Conservation (phyloP, 2,113 vertebrate species). For the Petroica traversi region DNA sequence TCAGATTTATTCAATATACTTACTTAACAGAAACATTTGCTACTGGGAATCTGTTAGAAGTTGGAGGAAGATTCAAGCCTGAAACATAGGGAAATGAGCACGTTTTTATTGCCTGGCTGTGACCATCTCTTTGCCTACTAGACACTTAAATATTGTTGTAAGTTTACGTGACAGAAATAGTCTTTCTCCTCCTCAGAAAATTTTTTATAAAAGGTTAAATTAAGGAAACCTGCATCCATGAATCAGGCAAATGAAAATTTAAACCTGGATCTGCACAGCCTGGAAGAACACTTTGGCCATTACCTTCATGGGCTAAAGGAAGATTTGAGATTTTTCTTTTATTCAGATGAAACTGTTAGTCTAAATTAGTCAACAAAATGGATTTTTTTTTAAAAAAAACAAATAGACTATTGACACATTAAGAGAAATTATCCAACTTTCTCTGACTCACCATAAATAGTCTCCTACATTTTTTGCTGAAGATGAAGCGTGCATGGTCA, state of each 20-base stretch:
- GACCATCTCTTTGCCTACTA: not conserved
- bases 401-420: not conserved
- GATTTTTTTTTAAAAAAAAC: not conserved
- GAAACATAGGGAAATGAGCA: not conserved
- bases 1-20: not conserved
- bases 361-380: not conserved
- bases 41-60: not conserved
- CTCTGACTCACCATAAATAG: not conserved
- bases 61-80: not conserved
- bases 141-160: not conserved
- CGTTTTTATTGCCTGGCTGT: not conserved
- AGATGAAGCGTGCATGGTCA: not conserved
- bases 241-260: not conserved
- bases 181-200: not conserved
- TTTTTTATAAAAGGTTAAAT: not conserved
- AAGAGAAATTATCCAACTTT: not conserved
- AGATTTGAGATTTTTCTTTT: not conserved
- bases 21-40: not conserved
- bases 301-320: not conserved
- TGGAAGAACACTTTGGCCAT: not conserved
- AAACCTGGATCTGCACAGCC: not conserved
- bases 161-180: not conserved
- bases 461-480: not conserved
- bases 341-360: not conserved
- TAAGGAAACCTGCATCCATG: rapidly evolving